Evolutionary conservation across 2,797 vertebrate genomes (phyloP).

Genomic region (Poeciliopsis infans): DNA sequence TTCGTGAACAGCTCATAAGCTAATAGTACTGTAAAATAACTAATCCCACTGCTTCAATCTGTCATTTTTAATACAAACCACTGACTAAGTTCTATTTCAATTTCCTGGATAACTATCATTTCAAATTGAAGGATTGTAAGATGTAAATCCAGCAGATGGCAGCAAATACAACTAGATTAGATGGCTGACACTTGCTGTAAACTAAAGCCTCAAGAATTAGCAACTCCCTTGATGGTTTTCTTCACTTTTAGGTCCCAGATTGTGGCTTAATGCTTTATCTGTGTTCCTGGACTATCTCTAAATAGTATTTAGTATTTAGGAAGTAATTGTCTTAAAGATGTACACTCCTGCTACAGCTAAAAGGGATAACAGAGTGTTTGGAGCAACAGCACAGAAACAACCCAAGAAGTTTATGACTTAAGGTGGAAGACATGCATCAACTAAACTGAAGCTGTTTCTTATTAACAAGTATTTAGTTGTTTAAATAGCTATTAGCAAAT

Average conservation of each 20-base stretch:
- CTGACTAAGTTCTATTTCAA: background rate
- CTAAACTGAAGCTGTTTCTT: too few species aligned
- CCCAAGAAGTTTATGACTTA: too few species aligned
- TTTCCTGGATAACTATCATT: background rate
- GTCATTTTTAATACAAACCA: background rate
- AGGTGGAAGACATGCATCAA: too few species aligned
- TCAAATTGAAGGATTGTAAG: background rate
- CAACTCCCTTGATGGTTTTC: background rate
- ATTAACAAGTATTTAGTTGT: too few species aligned
- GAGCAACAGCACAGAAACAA: background rate
- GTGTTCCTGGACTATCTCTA: background rate
- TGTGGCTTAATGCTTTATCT: background rate
- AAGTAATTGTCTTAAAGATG: background rate
- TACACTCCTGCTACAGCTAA: background rate
- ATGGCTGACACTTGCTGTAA: background rate
- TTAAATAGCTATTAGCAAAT: too few species aligned
- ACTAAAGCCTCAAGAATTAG: background rate
- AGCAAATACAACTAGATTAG: background rate
- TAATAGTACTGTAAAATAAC: background rate
- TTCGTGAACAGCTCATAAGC: background rate
- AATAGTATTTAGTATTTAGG: background rate
- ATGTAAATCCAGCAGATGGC: constrained; percentile 1
- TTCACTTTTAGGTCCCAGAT: background rate
- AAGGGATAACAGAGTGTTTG: background rate
- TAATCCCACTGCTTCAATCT: background rate